Evolutionary conservation across 2,888 invertebrate species (phyloP).

Genomic region (Pelosia muscerda): DNA sequence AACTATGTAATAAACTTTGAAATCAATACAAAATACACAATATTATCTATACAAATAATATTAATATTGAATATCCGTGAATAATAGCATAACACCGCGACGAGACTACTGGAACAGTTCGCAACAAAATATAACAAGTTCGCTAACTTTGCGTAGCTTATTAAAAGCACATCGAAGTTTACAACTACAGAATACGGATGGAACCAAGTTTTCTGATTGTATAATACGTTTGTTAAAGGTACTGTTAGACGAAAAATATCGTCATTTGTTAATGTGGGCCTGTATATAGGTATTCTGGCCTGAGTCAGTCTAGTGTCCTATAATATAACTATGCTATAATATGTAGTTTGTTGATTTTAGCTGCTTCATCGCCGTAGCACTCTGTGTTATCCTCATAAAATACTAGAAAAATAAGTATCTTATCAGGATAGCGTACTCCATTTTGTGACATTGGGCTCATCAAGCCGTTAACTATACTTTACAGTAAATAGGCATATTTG

Average conservation of each 20-base stretch:
- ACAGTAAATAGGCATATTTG: neutral
- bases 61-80: neutral
- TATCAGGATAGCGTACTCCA: too few species aligned
- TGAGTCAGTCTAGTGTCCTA: too few species aligned
- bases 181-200: neutral
- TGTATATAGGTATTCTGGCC: too few species aligned
- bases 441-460: too few species aligned
- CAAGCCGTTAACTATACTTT: too few species aligned
- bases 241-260: neutral
- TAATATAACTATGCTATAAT: too few species aligned
- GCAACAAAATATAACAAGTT: conserved; percentile 11
- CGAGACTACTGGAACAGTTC: neutral
- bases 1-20: neutral
- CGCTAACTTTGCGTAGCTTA: neutral
- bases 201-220: neutral
- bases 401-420: too few species aligned
- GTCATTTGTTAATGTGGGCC: neutral
- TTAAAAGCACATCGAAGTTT: conserved; percentile 6
- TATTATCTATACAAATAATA: neutral
- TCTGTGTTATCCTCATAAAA: too few species aligned
- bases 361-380: too few species aligned
- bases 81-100: neutral
- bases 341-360: too few species aligned
- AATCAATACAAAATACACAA: neutral
- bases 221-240: neutral